Evolutionary conservation across 1,140 invertebrate species (phyloP).

Genomic region (Helicorthomorpha holstii): DNA sequence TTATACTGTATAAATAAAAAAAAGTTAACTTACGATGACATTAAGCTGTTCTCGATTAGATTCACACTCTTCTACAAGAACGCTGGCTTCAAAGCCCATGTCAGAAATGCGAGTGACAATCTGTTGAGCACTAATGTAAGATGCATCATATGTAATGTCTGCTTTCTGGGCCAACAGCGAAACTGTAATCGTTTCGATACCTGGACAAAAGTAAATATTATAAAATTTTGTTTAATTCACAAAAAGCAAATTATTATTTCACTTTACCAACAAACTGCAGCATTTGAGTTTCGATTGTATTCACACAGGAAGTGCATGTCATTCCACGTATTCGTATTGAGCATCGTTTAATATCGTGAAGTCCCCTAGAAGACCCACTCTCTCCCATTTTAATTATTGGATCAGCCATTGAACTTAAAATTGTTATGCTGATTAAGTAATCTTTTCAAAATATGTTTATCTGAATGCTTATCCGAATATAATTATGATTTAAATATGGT

Average conservation of each 20-base stretch:
- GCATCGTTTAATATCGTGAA: conserved; percentile 46
- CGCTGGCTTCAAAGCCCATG: conserved; percentile 65
- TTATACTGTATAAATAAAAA: neutral
- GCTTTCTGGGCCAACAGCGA: conserved; percentile 84
- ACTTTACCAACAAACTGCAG: conserved; percentile 47
- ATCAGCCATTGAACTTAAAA: too few species aligned
- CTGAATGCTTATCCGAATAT: too few species aligned
- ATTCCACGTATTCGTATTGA: conserved; percentile 67
- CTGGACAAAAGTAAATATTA: conserved; percentile 26
- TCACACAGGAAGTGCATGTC: conserved; percentile 94
- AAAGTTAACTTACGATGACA: neutral
- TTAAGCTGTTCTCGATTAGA: neutral
- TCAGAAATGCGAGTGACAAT: conserved; percentile 71
- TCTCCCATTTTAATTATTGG: too few species aligned
- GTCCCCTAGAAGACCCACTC: too few species aligned
- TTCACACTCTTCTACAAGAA: neutral
- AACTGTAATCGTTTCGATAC: conserved; percentile 67
- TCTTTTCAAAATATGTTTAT: too few species aligned
- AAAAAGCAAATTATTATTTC: neutral
- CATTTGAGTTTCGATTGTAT: conserved; percentile 87
- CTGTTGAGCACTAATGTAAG: conserved; percentile 48
- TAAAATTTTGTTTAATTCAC: neutral
- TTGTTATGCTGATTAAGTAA: too few species aligned
- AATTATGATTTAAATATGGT: too few species aligned
- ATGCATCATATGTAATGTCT: conserved; percentile 71